A percentile compares a stretch with the other conserved stretches of the same genome.
Conservation (phyloP, 2,888 invertebrate species). For the Apeira syringaria region DNA sequence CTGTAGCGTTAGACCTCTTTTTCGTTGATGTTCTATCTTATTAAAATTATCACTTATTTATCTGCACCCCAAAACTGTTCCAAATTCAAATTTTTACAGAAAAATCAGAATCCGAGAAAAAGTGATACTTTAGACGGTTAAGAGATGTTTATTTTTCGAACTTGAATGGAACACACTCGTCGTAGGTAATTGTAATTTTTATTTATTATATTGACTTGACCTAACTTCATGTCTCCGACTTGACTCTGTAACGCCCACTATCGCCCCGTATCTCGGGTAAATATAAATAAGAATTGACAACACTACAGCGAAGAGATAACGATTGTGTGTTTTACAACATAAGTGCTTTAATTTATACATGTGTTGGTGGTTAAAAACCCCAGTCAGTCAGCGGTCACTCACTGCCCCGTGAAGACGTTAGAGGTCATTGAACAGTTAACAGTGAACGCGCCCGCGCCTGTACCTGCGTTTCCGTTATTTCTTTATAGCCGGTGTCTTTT, state of each 20-base stretch:
- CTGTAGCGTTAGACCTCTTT: too few relatives aligned
- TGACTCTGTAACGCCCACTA: constrained; percentile 19
- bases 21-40: too few relatives aligned
- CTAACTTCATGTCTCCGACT: constrained; percentile 4
- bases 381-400: constrained; percentile 41
- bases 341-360: constrained; percentile 20
- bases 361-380: constrained; percentile 15
- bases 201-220: constrained; percentile 1
- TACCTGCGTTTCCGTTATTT: constrained; percentile 38
- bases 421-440: constrained; percentile 19
- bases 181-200: background rate
- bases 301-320: constrained; percentile 22
- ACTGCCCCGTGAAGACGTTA: constrained; percentile 35
- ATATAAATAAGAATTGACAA: constrained; percentile 32
- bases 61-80: too few relatives aligned
- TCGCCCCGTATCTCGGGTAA: constrained; percentile 33
- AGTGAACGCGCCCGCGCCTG: background rate
- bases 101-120: too few relatives aligned
- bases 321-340: constrained; percentile 27
- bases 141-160: too few relatives aligned
- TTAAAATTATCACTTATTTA: too few relatives aligned
- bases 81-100: too few relatives aligned
- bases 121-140: too few relatives aligned
- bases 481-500: constrained; percentile 4
- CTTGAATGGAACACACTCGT: too few relatives aligned